Percentiles rank a stretch among this genome's conserved stretches.
Conservation (phyloP, 1,140 invertebrate species). For the Hermetia illucens region DNA sequence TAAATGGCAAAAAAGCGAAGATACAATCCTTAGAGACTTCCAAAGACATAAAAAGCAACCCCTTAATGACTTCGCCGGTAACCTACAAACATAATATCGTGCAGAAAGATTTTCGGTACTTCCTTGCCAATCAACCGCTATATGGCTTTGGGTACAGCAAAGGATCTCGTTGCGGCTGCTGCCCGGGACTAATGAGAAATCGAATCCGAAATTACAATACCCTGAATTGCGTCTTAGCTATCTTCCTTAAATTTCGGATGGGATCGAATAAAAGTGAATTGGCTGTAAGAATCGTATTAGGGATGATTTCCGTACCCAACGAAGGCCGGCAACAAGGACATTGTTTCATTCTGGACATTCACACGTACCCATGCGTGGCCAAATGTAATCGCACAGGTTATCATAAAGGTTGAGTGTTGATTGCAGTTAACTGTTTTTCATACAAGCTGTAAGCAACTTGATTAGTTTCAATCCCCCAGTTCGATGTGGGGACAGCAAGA, state of each 20-base stretch:
- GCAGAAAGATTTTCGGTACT: background rate
- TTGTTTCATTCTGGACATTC: no score
- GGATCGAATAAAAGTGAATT: background rate
- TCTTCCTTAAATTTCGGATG: background rate
- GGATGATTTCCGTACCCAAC: background rate
- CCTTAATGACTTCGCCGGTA: background rate
- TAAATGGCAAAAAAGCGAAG: background rate
- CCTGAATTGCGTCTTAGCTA: no score
- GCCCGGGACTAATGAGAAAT: constrained; percentile 1
- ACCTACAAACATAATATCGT: background rate
- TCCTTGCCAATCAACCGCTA: background rate
- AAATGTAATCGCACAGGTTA: background rate
- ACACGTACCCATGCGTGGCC: background rate
- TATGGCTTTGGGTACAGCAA: background rate
- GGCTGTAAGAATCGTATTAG: background rate
- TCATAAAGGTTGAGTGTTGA: background rate
- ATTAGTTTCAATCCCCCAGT: background rate
- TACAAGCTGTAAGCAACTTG: background rate
- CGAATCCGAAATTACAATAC: background rate
- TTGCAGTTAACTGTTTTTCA: no score
- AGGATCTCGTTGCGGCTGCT: background rate
- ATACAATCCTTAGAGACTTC: no score
- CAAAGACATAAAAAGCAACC: background rate
- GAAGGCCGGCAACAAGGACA: no score
- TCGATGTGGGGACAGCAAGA: background rate